phyloP scores from a whole-genome alignment of 2,888 invertebrate genomes.

The Noctua pronuba region DNA sequence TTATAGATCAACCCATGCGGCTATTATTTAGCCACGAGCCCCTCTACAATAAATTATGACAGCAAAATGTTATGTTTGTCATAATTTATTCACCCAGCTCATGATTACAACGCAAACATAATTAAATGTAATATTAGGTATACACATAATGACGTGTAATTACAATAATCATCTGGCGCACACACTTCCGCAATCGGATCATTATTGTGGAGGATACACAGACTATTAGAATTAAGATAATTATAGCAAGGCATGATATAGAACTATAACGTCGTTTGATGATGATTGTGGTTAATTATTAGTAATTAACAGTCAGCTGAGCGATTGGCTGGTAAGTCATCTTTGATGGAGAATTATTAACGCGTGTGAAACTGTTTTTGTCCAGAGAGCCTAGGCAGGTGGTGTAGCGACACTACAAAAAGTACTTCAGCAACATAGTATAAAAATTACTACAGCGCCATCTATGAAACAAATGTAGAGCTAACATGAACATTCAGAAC shows the following conservation, averaged over 20 bases:
- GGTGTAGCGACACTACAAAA: not conserved
- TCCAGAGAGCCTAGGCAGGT: not conserved
- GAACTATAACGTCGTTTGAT: not conserved
- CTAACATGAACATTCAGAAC: not conserved
- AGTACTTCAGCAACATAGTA: not conserved
- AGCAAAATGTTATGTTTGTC: not conserved
- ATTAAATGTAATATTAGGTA: not conserved
- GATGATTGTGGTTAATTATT: constrained; percentile 17
- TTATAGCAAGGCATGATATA: not conserved
- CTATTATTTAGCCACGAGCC: too few species aligned
- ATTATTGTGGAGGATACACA: not conserved
- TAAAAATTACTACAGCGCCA: not conserved
- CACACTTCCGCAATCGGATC: not conserved
- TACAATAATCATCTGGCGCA: not conserved
- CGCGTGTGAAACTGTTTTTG: not conserved
- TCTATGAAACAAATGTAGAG: not conserved
- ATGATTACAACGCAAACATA: not conserved
- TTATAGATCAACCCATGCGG: too few species aligned
- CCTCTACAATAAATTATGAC: not conserved
- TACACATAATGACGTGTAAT: not conserved
- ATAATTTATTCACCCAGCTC: not conserved
- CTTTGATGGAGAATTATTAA: not conserved
- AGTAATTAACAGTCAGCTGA: not conserved
- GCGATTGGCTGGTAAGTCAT: not conserved
- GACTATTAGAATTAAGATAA: not conserved